Evolutionary conservation across 2,888 invertebrate species (phyloP).

Genomic region (Drosophila parthenogenetica): DNA sequence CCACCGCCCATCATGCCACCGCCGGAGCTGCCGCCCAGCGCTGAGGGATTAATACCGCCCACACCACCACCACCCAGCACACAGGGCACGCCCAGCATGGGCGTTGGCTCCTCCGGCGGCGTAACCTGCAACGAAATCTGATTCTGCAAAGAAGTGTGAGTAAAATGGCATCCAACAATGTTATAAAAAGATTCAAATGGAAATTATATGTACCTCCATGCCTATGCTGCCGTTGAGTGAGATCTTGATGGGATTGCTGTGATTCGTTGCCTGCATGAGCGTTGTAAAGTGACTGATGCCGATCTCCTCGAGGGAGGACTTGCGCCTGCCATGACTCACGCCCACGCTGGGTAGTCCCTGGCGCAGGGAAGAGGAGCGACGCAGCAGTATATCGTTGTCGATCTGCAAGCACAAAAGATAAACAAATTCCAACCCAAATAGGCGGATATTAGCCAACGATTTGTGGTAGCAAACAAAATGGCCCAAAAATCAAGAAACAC

Average conservation of each 20-base stretch:
- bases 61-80: conserved; percentile 76
- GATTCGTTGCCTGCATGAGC: conserved; percentile 88
- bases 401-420: conserved; percentile 76
- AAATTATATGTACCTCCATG: conserved; percentile 86
- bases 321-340: conserved; percentile 87
- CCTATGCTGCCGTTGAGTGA: conserved; percentile 94
- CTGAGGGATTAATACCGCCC: conserved; percentile 85
- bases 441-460: conserved; percentile 39
- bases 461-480: conserved; percentile 4
- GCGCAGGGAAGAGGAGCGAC: conserved; percentile 93
- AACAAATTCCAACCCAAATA: conserved; percentile 36
- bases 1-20: conserved; percentile 74
- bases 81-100: conserved; percentile 84
- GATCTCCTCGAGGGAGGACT: conserved; percentile 94
- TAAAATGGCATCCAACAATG: neutral
- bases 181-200: neutral
- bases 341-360: conserved; percentile 91
- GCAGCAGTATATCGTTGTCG: conserved; percentile 92
- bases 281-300: conserved; percentile 93
- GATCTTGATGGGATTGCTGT: conserved; percentile 92
- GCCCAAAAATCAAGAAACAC: conserved; percentile 48
- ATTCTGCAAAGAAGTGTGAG: conserved; percentile 60
- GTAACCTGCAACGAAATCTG: conserved; percentile 86
- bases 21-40: conserved; percentile 81
- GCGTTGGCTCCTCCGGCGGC: conserved; percentile 88